phyloP scores from a whole-genome alignment of 1,140 invertebrate genomes.

The Mizuhopecten yessoensis region DNA sequence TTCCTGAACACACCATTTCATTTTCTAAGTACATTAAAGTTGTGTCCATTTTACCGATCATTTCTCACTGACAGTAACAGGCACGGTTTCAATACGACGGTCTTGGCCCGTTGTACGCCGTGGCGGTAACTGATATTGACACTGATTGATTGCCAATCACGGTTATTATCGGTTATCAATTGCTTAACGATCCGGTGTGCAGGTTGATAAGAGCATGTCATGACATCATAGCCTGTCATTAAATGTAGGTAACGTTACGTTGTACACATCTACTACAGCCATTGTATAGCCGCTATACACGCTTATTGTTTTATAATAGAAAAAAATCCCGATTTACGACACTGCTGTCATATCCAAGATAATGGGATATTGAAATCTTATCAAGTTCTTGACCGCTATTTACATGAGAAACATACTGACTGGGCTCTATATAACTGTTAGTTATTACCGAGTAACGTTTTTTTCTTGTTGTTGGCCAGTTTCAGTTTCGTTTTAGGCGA shows the following conservation, averaged over 20 bases:
- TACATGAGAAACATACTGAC: too few species aligned
- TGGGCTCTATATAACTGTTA: background rate
- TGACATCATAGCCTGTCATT: conserved; percentile 1
- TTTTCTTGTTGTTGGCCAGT: background rate
- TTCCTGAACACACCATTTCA: background rate
- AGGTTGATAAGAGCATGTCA: background rate
- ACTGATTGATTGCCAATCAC: conserved; percentile 17
- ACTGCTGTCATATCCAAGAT: background rate
- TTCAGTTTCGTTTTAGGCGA: background rate
- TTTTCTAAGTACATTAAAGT: background rate
- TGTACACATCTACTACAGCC: background rate
- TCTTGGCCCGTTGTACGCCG: background rate
- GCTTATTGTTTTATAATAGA: conserved; percentile 39
- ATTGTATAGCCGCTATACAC: background rate
- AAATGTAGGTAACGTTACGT: conserved; percentile 32
- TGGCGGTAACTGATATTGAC: background rate
- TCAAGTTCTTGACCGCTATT: background rate
- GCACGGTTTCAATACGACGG: background rate
- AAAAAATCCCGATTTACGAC: conserved; percentile 6
- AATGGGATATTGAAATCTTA: background rate
- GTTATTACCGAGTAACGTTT: too few species aligned
- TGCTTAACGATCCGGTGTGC: background rate
- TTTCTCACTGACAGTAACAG: background rate
- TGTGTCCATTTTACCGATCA: background rate
- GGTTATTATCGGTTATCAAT: conserved; percentile 28